Percentiles rank a stretch among this genome's conserved stretches.
Conservation (phyloP, 1,140 invertebrate species). For the Brachionus koreanus region DNA sequence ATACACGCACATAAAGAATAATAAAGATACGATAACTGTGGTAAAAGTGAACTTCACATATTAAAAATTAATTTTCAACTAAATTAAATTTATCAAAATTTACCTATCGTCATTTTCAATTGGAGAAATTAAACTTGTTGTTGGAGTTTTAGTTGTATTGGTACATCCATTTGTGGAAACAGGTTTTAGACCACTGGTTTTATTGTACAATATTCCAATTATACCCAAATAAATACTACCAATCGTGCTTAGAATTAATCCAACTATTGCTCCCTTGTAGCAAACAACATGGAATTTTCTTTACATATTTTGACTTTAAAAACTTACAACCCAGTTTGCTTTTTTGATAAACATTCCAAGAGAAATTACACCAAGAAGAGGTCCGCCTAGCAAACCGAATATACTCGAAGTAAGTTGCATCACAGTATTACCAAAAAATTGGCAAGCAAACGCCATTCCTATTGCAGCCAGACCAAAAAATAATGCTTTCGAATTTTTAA, state of each 20-base stretch:
- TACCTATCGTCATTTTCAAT: neutral
- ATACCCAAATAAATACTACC: neutral
- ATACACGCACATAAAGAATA: conserved; percentile 31
- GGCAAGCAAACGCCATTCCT: conserved; percentile 50
- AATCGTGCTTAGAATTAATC: conserved; percentile 18
- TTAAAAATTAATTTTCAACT: neutral
- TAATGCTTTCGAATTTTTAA: conserved; percentile 60
- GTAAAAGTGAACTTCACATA: neutral
- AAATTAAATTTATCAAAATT: neutral
- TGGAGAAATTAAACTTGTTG: neutral
- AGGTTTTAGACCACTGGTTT: conserved; percentile 22
- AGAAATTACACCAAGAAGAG: conserved; percentile 67
- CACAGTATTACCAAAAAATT: conserved; percentile 49
- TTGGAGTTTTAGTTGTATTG: neutral
- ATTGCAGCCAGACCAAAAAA: conserved; percentile 51
- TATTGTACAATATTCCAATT: neutral
- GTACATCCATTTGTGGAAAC: neutral
- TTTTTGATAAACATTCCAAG: conserved; percentile 78
- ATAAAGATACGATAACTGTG: conserved; percentile 3
- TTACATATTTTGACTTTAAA: neutral
- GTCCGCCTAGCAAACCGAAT: conserved; percentile 54
- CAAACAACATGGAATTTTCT: neutral
- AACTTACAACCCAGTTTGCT: conserved; percentile 72
- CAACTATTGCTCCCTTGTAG: conserved; percentile 2
- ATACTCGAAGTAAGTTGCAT: conserved; percentile 52